phyloP scores from a whole-genome alignment of 2,113 vertebrate genomes.

The Lanius ludovicianus region DNA sequence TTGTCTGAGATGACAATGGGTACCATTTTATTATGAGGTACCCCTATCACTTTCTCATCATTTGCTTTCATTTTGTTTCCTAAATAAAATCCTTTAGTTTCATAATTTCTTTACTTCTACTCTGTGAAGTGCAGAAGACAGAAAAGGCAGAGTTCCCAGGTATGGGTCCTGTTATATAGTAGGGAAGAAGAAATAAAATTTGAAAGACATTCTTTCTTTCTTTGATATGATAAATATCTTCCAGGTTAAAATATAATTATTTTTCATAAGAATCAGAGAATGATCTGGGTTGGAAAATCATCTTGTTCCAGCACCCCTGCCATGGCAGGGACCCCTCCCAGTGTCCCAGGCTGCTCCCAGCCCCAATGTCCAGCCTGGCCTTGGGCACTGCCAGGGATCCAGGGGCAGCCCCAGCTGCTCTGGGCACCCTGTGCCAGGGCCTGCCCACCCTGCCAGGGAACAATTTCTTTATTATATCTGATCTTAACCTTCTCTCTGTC shows the following conservation, averaged over 20 bases:
- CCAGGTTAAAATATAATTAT: background rate
- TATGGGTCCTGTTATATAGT: rapidly evolving
- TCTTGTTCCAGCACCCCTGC: background rate
- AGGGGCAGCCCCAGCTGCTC: background rate
- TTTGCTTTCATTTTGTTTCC: background rate
- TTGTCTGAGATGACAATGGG: background rate
- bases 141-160: background rate
- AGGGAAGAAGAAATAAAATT: background rate
- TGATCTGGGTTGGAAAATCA: background rate
- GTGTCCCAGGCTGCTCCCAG: rapidly evolving
- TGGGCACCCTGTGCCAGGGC: background rate
- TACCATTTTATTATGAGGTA: background rate
- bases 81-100: background rate
- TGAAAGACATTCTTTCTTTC: background rate
- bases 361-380: background rate
- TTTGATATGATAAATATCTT: background rate
- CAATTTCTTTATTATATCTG: background rate
- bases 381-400: background rate
- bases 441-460: rapidly evolving
- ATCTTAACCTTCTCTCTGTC: background rate
- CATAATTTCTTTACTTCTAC: background rate
- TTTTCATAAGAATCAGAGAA: background rate
- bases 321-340: background rate
- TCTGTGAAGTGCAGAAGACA: background rate
- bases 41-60: rapidly evolving